Base-by-base conservation (phyloP, 2,888 invertebrate genomes). In the Temnothorax unifasciatus region DNA sequence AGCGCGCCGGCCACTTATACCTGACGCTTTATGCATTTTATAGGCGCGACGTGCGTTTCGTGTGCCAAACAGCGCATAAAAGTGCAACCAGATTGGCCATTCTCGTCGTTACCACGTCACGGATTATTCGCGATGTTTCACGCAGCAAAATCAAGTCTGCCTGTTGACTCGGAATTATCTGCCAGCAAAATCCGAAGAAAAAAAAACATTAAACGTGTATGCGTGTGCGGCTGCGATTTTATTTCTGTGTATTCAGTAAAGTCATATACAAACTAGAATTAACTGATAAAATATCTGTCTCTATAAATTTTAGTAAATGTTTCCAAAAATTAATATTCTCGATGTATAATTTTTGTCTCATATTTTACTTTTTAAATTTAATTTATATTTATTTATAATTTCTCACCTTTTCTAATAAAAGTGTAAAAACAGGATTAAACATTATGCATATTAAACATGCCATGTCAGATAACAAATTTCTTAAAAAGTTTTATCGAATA, bases 1-100 rank as follows among this genome's bases (percentile, higher is more conserved):
- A 84, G 85, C 74, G 89, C 86, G 86, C 87, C 84, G 85, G 86
- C 86, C 90, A 89, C 91, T 91, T 90, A 90, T 90, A 91, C 91
- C 87, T 87, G 91, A 91, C 91, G 87, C 88, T 91, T 91, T 91
- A 91, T 91, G 90, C 90, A 90, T 90, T 91, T 91, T 91, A 91
- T 91, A 90, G 90, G 90, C 86, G 88, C 90, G 90, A 90, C 90
- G 90, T 91, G 90, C 91, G 88, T 90, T 90, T 90, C 89, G 90
- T 87, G 90, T 89, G 91, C 87, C 90, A 90, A 90, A 91, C 91
- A 89, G 86, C 90, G 88, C 91, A 90, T 91, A 90, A 90, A 90
- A 90, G 89, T 90, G 90, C 91, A 90, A 89, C 86, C 90, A 85
- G 89, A 90, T 88, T 91, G 89, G 87, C 71, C 90, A 87, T 90